Base-by-base conservation (phyloP, 53 echinoderm and acorn worm genomes). In the Paracentrotus lividus region DNA sequence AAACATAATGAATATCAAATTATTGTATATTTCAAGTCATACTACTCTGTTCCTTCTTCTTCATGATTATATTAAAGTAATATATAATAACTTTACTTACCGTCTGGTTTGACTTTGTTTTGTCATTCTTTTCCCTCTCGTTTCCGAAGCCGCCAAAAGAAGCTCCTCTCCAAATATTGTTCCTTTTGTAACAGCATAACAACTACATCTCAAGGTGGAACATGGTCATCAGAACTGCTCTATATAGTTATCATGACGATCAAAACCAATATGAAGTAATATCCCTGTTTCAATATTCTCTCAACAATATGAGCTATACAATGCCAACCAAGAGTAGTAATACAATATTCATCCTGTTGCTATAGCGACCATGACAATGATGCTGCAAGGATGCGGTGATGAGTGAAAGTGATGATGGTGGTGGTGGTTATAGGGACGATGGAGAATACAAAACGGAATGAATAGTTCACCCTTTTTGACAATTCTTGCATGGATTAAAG, bases 301-400 rank as follows among this genome's bases (percentile, higher is more conserved):
- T n/a, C 20, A 27, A 81, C 10, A 47, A 81, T 23, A 81, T 77
- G 20, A 51, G 57, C 21, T 24, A 26, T n/a, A 54, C 44, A 52
- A 33, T 18, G 55, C 5, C n/a, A 53, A 38, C 14, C 86, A 86
- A 56, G 20, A 54, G 55, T 86, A 24, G 32, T 56, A 14, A 47
- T 85, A 43, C 13, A n/a, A 85, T 51, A 8, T 31, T 54, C 53
- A 52, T 47, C 56, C 81, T 13, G 81, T 81, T 81, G 81, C 81
- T 81, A 81, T 81, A 47, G 0, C 81, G 27, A 81, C 81, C n/a
- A 9, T 47, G 42, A 24, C 43, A 77, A 43, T 42, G 77, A 77
- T 77, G 81, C 81, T 24, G 81, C 12, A 4, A 5, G 61, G 12
- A 9, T n/a, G 47, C 4, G 44, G 47, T n/a, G 47, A 47, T 81